Evolutionary conservation across 2,113 vertebrate species (phyloP), one percentile per base, ranked within the genome.

Genomic region (Eulemur rufifrons): DNA sequence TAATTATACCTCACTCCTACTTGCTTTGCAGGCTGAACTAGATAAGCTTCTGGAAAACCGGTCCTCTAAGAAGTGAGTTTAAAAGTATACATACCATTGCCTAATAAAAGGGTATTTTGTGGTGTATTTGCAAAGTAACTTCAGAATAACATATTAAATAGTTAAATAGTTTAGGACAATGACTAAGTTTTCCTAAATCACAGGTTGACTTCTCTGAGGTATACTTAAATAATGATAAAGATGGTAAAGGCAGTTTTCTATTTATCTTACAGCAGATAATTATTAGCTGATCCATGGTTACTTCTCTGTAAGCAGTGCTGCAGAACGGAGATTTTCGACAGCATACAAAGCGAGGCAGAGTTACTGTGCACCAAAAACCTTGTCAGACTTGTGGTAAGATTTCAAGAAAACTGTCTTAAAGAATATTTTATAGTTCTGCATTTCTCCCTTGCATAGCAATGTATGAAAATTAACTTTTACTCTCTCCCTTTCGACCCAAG

Each of bases 381-480:
- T 66, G 50, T 86, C 63, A 59, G 95, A 95, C 66, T 95, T 63
- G 10, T 86, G n/a, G 5, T 91, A 84, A 92, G 66, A 73, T 92
- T 86, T 95, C 80, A 91, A 86, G n/a, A 91, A 76, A 80, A 77
- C 34, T 21, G 52, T 77, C 78, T 86, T 66, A 61, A 89, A 95
- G 34, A 66, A 69, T 84, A 89, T 64, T 84, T 94, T 78, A 56
- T 25, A 83, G 63, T 59, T 77, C 45, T 82, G 47, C 20, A 37
- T 89, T 91, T 95, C 32, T n/a, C 21, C 68, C 32, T 71, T 45
- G 83, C 64, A 50, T n/a, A 83, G 82, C 68, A 69, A 74, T 81
- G 95, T 93, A 64, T 69, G 63, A 96, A 95, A 89, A 95, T 68
- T 86, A 94, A 95, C 80, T 90, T 95, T 77, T 69, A 86, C n/a